phyloP scores from a whole-genome alignment of 1,140 invertebrate genomes.

The Anoplophora glabripennis region DNA sequence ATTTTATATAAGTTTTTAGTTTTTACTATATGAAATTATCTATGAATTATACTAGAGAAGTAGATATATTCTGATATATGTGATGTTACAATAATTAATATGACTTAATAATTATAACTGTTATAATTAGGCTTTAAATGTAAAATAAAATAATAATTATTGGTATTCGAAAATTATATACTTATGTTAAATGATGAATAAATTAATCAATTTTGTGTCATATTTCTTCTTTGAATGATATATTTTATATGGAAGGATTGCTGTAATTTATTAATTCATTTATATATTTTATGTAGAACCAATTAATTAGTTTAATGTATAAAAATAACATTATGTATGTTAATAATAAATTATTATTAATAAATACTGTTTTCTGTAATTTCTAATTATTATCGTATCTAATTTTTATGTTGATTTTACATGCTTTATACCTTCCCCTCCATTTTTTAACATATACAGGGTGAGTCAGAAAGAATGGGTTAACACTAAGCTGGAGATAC shows the following conservation, averaged over 20 bases:
- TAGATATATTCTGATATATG: slow-evolving; percentile 32
- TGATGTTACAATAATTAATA: slow-evolving; percentile 34
- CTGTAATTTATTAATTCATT: slow-evolving; percentile 1
- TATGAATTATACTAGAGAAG: slow-evolving; percentile 5
- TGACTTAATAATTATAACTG: slow-evolving; percentile 5
- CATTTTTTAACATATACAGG: too few species aligned
- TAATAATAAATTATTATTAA: slow-evolving; percentile 13
- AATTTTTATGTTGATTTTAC: too few species aligned
- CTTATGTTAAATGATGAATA: neutral
- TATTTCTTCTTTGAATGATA: slow-evolving; percentile 16
- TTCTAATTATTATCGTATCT: neutral
- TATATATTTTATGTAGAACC: neutral
- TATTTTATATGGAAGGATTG: slow-evolving; percentile 10
- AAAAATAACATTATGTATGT: slow-evolving; percentile 16
- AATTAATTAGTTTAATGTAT: slow-evolving; percentile 3
- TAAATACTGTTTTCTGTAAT: neutral
- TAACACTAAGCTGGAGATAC: too few species aligned
- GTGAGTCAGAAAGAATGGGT: too few species aligned
- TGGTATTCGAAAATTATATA: slow-evolving; percentile 1
- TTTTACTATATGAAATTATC: slow-evolving; percentile 1
- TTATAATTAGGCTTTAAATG: slow-evolving; percentile 32
- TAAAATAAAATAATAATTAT: slow-evolving; percentile 15
- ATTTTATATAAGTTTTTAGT: neutral
- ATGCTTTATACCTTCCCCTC: too few species aligned
- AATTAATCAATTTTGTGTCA: slow-evolving; percentile 4